Base-by-base conservation (phyloP, 2,888 invertebrate genomes). In the Calameuta filiformis region DNA sequence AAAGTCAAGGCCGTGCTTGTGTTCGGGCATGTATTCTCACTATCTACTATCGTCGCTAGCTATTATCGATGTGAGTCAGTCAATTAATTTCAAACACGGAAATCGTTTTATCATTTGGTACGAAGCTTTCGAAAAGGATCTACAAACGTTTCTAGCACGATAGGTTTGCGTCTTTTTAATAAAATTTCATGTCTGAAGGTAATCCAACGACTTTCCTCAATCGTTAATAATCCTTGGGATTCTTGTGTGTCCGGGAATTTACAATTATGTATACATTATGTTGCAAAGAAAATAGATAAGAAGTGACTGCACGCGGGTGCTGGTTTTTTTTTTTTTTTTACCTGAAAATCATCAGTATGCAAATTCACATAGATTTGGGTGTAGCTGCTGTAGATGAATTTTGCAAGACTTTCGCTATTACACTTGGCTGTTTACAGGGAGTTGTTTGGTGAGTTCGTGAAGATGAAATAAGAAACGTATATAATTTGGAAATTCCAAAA, bases 1-100 rank as follows among this genome's bases (percentile, higher is more conserved):
- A 83, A 87, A 86, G 86, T 87, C 87, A 88, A 87, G 88, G 88
- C 84, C 88, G 85, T 71, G 68, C 30, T 69, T 73, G 74, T 35
- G 76, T 77, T 68, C n/a, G 11, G 12, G 3, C 35, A 40, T 56
- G 56, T 56, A 56, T 56, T 56, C 40, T 56, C 40, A 40, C 40
- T 31, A 31, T n/a, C n/a, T 23, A 23, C 23, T 23, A 56, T 9
- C 23, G 56, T 56, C 6, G 23, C 23, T 23, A 56, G 56, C 23
- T 23, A 56, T 23, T 23, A 56, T 56, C 56, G 23, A 23, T 9
- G 23, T 56, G 56, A 56, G 23, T 56, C 56, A 9, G 23, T 15
- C 56, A 56, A 56, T 56, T 56, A 56, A 23, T 23, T 56, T 56
- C 56, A 23, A 56, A 56, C 56, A 56, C 23, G 56, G 56, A 56